These are phyloP conservation scores for Sesamia inferens DNA, from an alignment of 2,888 invertebrate genomes.

Conservation along the genomic window DNA sequence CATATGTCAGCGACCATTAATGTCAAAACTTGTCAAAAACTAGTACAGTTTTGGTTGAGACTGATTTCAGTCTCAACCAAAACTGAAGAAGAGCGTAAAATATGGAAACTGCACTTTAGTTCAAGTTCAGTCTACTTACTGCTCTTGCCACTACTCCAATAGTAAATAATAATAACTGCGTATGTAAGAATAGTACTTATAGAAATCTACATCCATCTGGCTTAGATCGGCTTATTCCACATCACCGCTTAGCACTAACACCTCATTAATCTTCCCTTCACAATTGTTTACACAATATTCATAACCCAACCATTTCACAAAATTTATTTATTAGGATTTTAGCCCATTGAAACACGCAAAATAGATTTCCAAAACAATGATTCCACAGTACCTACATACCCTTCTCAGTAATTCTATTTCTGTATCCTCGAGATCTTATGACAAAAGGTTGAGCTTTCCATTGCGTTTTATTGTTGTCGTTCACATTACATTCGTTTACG, in stretches of 20 bases:
- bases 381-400: not conserved
- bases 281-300: conserved; percentile 67
- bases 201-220: conserved; percentile 61
- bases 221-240: conserved; percentile 64
- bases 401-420: conserved; percentile 39
- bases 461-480: conserved; percentile 60
- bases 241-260: conserved; percentile 64
- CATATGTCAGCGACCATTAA: not conserved
- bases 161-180: conserved; percentile 28
- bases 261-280: conserved; percentile 68
- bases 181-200: conserved; percentile 28
- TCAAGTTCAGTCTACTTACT: not conserved
- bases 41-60: not conserved
- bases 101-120: not conserved
- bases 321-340: conserved; percentile 57
- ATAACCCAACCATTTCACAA: conserved; percentile 63
- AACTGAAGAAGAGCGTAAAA: not conserved
- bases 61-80: too few relatives aligned
- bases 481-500: conserved; percentile 63
- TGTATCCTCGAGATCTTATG: conserved; percentile 39
- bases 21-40: not conserved
- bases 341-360: conserved; percentile 38
- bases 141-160: not conserved
- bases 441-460: conserved; percentile 54
- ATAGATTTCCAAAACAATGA: conserved; percentile 45